Percentiles rank a stretch among this genome's conserved stretches.
phyloP scores from a whole-genome alignment of 2,888 invertebrate genomes.

The Caenorhabditis parvicauda region DNA sequence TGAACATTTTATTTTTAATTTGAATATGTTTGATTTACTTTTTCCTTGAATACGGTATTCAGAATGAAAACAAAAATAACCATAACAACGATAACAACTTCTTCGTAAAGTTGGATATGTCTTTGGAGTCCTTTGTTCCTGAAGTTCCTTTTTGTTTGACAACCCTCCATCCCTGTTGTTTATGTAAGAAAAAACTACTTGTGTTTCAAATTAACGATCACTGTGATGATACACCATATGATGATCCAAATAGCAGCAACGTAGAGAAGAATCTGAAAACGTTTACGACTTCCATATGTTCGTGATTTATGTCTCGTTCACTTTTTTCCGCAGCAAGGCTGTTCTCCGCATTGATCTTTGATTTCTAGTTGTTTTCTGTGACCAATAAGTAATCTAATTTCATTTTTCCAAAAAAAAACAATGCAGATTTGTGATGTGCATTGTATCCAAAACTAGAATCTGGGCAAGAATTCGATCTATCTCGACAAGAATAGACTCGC shows the following conservation, averaged over 20 bases:
- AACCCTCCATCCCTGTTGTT: too few relatives aligned
- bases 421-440: too few relatives aligned
- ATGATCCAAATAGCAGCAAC: conserved; percentile 37
- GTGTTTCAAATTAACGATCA: conserved; percentile 33
- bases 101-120: conserved; percentile 39
- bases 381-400: too few relatives aligned
- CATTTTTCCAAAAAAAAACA: too few relatives aligned
- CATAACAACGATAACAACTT: conserved; percentile 32
- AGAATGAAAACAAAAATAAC: conserved; percentile 30
- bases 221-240: conserved; percentile 39
- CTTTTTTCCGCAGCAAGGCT: too few relatives aligned
- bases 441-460: too few relatives aligned
- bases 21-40: not conserved
- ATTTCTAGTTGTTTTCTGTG: too few relatives aligned
- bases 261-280: conserved; percentile 31
- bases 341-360: too few relatives aligned
- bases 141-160: not conserved
- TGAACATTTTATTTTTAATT: conserved; percentile 8
- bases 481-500: too few relatives aligned
- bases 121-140: conserved; percentile 44
- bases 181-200: conserved; percentile 11
- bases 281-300: too few relatives aligned
- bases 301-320: too few relatives aligned
- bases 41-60: conserved; percentile 22
- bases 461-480: too few relatives aligned